A percentile compares a stretch with the other conserved stretches of the same genome.
phyloP scores from a whole-genome alignment of 2,797 vertebrate genomes.

The Trichosurus vulpecula region DNA sequence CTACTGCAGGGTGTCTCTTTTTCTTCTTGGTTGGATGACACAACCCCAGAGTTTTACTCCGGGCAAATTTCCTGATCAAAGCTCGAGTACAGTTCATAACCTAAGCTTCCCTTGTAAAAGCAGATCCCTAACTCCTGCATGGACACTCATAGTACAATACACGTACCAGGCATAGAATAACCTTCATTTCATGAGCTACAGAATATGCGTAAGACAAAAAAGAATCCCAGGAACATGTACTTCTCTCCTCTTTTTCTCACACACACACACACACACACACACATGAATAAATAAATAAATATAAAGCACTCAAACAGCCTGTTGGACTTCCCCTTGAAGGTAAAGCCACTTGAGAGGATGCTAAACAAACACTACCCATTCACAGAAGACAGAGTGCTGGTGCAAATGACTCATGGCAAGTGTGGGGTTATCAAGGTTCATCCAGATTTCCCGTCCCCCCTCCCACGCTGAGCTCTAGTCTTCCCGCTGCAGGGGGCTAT shows the following conservation, averaged over 20 bases:
- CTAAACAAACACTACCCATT: not conserved
- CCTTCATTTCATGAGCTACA: not conserved
- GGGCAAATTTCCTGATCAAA: not conserved
- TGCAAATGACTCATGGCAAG: not conserved
- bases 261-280: not conserved
- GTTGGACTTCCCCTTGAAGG: not conserved
- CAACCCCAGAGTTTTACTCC: not conserved
- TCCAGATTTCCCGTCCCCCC: not conserved
- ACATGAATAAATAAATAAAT: not conserved
- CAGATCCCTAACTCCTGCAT: not conserved
- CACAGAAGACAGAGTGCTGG: not conserved
- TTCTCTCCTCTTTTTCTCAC: not conserved
- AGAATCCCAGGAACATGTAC: not conserved
- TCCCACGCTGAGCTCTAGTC: not conserved
- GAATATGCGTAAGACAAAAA: not conserved
- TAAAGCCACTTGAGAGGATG: not conserved
- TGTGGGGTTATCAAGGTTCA: not conserved
- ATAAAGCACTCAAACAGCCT: not conserved
- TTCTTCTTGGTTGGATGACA: not conserved
- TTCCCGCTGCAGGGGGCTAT: not conserved
- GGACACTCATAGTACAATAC: not conserved
- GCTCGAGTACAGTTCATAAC: not conserved
- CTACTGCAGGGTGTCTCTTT: not conserved
- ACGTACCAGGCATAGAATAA: not conserved
- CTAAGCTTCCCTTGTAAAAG: not conserved